phyloP scores from a whole-genome alignment of 2,797 vertebrate genomes.

The Chaunax sp. region DNA sequence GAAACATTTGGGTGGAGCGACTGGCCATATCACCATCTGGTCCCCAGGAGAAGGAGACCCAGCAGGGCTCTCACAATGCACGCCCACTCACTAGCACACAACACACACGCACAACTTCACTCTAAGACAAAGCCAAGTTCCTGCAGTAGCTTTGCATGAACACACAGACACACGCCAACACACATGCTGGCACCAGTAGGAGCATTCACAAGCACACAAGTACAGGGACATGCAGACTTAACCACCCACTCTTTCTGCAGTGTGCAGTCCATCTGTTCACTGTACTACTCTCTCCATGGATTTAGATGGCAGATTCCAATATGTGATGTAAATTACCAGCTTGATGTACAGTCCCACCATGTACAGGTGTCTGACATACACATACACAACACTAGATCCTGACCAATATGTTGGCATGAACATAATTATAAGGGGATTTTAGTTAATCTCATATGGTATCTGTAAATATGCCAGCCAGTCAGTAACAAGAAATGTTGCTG shows the following conservation, averaged over 20 bases:
- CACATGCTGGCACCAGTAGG: conserved; percentile 61
- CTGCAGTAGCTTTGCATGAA: conserved; percentile 44
- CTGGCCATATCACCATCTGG: conserved; percentile 72
- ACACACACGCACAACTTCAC: conserved; percentile 12
- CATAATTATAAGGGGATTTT: background rate
- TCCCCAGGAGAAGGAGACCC: conserved; percentile 64
- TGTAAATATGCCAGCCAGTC: background rate
- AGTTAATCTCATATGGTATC: background rate
- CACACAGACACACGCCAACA: conserved; percentile 48
- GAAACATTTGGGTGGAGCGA: conserved; percentile 56
- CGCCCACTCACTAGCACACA: conserved; percentile 57
- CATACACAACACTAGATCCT: conserved; percentile 17
- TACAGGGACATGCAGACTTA: conserved; percentile 61
- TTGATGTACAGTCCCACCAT: conserved; percentile 30
- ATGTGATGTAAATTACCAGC: conserved; percentile 44
- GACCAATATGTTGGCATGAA: background rate
- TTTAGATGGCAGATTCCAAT: conserved; percentile 49
- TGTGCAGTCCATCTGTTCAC: conserved; percentile 76
- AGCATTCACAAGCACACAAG: conserved; percentile 60
- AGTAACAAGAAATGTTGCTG: background rate
- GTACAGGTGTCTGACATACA: conserved; percentile 35
- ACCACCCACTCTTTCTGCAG: conserved; percentile 73
- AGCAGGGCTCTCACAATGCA: conserved; percentile 61
- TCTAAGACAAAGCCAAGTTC: conserved; percentile 43
- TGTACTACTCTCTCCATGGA: conserved; percentile 42